Evolutionary conservation across 2,888 invertebrate species (phyloP).

Genomic region (Trilocha varians): DNA sequence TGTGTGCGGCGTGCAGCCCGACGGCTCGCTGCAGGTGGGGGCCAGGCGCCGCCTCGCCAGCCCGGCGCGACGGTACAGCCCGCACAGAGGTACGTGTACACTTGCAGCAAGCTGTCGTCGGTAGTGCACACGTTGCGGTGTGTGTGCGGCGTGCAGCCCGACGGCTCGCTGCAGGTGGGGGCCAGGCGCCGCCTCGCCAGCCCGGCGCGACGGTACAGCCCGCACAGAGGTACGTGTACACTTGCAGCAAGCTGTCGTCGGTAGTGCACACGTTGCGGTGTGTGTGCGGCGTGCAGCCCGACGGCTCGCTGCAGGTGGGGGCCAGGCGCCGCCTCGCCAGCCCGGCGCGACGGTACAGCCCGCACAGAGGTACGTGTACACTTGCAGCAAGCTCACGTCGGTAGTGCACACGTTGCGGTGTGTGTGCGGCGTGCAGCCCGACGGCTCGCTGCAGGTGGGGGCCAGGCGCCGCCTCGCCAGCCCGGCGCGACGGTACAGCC

Average conservation of each 20-base stretch:
- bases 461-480: constrained; percentile 80
- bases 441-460: constrained; percentile 80
- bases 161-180: constrained; percentile 80
- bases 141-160: constrained; percentile 90
- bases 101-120: constrained; percentile 73
- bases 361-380: constrained; percentile 39
- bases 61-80: constrained; percentile 85
- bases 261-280: constrained; percentile 88
- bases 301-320: constrained; percentile 80
- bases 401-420: constrained; percentile 88
- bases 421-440: constrained; percentile 90
- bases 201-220: constrained; percentile 85
- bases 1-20: constrained; percentile 90
- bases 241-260: constrained; percentile 73
- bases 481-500: constrained; percentile 85
- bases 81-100: constrained; percentile 39
- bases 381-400: constrained; percentile 73
- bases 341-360: constrained; percentile 85
- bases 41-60: constrained; percentile 80
- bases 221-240: constrained; percentile 39
- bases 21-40: constrained; percentile 80
- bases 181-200: constrained; percentile 80
- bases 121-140: constrained; percentile 88
- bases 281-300: constrained; percentile 90
- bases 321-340: constrained; percentile 80